These are phyloP conservation scores for Venturia canescens DNA, from an alignment of 1,140 invertebrate species.

Conservation along the genomic window DNA sequence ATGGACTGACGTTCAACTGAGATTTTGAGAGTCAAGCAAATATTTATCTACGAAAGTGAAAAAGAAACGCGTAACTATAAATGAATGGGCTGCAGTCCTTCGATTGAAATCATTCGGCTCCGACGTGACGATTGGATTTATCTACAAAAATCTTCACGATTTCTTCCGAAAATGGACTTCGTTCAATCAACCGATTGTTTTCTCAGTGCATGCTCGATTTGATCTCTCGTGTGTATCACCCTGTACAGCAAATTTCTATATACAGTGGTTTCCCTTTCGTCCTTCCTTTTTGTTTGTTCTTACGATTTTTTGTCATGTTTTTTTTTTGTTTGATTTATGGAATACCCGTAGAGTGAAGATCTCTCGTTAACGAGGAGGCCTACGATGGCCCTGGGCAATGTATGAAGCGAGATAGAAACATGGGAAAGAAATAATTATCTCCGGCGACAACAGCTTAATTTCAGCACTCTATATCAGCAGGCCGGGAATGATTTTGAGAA, in stretches of 20 bases:
- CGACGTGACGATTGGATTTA: no score
- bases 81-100: no score
- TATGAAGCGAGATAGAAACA: background rate
- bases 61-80: no score
- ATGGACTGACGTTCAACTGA: no score
- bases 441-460: slow-evolving; percentile 44
- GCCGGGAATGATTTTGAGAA: background rate
- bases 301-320: background rate
- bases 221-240: background rate
- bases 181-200: no score
- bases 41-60: no score
- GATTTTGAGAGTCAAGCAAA: no score
- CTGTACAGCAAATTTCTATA: background rate
- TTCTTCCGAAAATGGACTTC: no score
- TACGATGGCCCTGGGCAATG: slow-evolving; percentile 42
- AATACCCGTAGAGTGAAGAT: slow-evolving; percentile 39
- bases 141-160: no score
- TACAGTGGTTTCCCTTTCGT: background rate
- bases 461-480: slow-evolving; percentile 20
- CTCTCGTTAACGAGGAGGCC: slow-evolving; percentile 46
- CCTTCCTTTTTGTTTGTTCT: background rate
- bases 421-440: slow-evolving; percentile 30
- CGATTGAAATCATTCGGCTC: no score
- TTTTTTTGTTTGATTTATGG: slow-evolving; percentile 47
- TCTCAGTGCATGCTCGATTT: no score